phyloP scores from a whole-genome alignment of 1,140 invertebrate genomes.

The Chrysoperla carnea region DNA sequence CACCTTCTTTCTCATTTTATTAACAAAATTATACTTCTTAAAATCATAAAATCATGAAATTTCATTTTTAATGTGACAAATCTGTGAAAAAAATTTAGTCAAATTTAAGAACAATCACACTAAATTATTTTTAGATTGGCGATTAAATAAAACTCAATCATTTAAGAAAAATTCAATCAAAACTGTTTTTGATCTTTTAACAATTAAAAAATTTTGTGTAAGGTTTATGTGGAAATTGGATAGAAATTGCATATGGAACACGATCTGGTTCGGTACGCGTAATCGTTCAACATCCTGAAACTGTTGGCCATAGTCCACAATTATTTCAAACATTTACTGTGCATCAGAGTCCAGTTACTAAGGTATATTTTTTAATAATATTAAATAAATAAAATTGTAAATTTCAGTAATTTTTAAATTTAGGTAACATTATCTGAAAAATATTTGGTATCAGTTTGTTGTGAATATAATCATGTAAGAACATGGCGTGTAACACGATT shows the following conservation, averaged over 20 bases:
- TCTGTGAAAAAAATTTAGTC: no score
- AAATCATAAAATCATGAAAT: no score
- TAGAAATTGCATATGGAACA: constrained; percentile 98
- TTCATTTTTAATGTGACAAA: no score
- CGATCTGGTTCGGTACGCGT: constrained; percentile 87
- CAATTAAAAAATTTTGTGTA: constrained; percentile 12
- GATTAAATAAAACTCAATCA: no score
- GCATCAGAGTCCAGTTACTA: constrained; percentile 88
- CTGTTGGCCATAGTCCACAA: constrained; percentile 92
- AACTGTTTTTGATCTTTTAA: no score
- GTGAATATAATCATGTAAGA: constrained; percentile 93
- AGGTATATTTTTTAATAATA: constrained; percentile 33
- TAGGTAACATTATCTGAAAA: constrained; percentile 90
- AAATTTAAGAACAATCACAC: no score
- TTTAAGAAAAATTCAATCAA: no score
- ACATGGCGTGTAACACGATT: constrained; percentile 95
- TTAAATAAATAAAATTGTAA: background rate
- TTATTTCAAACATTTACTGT: constrained; percentile 97
- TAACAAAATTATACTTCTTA: no score
- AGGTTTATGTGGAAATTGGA: constrained; percentile 96
- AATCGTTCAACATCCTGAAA: constrained; percentile 97
- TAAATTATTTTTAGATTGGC: no score
- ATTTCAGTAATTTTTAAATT: constrained; percentile 11
- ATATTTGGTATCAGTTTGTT: constrained; percentile 92
- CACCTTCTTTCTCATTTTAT: no score